Base-by-base conservation (phyloP, 2,888 invertebrate species). In the Alloscopus bannaensis region DNA sequence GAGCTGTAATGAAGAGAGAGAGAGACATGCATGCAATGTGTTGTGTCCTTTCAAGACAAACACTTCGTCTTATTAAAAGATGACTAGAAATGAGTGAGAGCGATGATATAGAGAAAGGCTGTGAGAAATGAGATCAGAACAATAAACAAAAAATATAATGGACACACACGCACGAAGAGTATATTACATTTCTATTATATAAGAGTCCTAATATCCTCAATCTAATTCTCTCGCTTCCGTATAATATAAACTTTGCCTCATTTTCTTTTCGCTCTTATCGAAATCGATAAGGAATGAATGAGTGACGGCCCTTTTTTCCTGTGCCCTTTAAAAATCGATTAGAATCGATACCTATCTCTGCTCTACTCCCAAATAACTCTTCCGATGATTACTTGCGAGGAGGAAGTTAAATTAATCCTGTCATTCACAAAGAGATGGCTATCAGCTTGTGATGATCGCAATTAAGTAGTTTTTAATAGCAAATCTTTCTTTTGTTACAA, bases 51-150 rank as follows among this genome's bases (percentile, higher is more conserved):
- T 36, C 36, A 8, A 8, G 36, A 36, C 36, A 36, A 36, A 36
- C 13, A 13, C 36, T 8, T 36, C 8, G 6, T 13, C 6, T 36
- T 8, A 36, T 6, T 8, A 36, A 36, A 36, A 36, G 8, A 8
- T 36, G 36, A 8, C 13, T 8, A 6, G 36, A 36, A 36, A 36
- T 47, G n/a, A n/a, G n/a, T n/a, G n/a, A n/a, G n/a, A n/a, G 47
- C 18, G 11, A 47, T 47, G 18, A 47, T 47, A 47, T 47, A 47
- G 18, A n/a, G 18, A 47, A n/a, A 47, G 3, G 18, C 47, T n/a
- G n/a, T n/a, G n/a, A n/a, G 47, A 47, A n/a, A 47, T 47, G 47
- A 11, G 47, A n/a, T 47, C 47, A 47, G 47, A 47, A 47, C 3
- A 47, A 6, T 47, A 47, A 18, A 47, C 18, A n/a, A n/a, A n/a